Evolutionary conservation across 2,888 invertebrate species (phyloP), one percentile per base, ranked within the genome.

Genomic region (Apomyelois bistriatella): DNA sequence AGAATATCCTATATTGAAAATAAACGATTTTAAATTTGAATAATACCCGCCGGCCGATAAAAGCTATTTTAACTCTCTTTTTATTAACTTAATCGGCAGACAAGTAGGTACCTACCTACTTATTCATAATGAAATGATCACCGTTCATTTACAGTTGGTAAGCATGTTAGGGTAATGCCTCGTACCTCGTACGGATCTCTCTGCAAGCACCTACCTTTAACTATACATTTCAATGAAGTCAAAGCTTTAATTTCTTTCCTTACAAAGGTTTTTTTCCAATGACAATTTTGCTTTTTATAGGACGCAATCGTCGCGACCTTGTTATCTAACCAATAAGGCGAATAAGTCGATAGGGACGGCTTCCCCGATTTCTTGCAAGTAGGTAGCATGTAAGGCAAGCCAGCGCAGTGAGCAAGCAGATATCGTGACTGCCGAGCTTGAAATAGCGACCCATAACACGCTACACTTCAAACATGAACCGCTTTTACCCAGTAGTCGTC

Each of bases 381-480:
- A 61, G 58, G 76, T 75, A 61, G 58, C 57, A 53, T 52, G 65
- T 56, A 56, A 46, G 15, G 13, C 66, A 65, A 61, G 63, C 66
- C 60, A 62, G 52, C 53, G 53, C 48, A 63, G 59, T 64, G 68
- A 65, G 70, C 73, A 68, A 55, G 64, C 68, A 75, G 78, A 76
- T 86, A 77, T 85, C 88, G 89, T 88, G 89, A 85, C 85, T 82
- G 70, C 59, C 65, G 68, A 71, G 75, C 65, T 73, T 75, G 75
- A 76, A 81, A 82, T 81, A 83, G 78, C 76, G 75, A 74, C 68
- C 74, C 76, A 61, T 68, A 81, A 79, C 86, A 88, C 89, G 89
- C 89, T 79, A 88, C 68, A 65, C 70, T 70, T 70, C 72, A 58
- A 72, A 70, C 72, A 70, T 71, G 61, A 68, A 76, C 76, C 80